Evolutionary conservation across 2,888 invertebrate species (phyloP).

Genomic region (Stratiomys singularior): DNA sequence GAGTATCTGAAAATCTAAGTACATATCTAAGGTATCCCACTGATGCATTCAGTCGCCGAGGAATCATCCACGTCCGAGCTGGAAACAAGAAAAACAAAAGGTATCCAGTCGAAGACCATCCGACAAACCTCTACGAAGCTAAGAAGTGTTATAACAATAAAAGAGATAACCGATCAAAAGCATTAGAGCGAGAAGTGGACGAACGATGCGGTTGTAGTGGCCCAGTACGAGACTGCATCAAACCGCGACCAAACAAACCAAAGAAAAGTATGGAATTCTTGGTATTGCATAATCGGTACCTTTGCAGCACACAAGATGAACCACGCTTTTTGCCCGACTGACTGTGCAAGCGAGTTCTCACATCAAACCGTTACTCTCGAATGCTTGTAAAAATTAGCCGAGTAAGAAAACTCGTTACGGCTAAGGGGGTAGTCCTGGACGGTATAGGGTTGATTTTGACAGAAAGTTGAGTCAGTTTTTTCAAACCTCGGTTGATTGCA

Average conservation of each 20-base stretch:
- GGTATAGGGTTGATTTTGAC: too few species aligned
- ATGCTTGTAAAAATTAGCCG: constrained; percentile 18
- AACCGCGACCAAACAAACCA: constrained; percentile 29
- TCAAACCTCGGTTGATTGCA: too few species aligned
- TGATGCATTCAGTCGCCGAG: not conserved
- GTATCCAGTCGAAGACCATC: not conserved
- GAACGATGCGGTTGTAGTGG: not conserved
- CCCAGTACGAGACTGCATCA: not conserved
- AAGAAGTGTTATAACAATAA: constrained; percentile 42
- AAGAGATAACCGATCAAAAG: constrained; percentile 39
- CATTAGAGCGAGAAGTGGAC: constrained; percentile 39
- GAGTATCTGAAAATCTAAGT: not conserved
- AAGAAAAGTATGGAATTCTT: constrained; percentile 36
- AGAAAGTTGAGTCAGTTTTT: too few species aligned
- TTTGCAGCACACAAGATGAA: constrained; percentile 37
- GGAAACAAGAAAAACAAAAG: not conserved
- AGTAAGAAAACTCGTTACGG: not conserved
- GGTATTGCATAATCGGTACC: constrained; percentile 35
- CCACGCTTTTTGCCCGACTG: constrained; percentile 33
- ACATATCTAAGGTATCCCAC: constrained; percentile 9
- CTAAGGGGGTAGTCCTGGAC: not conserved
- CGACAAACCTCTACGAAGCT: constrained; percentile 4
- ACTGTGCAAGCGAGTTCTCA: not conserved
- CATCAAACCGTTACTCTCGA: constrained; percentile 27
- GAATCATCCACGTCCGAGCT: constrained; percentile 26